Base-by-base conservation (phyloP, 2,888 invertebrate species). In the Morpho helenor region DNA sequence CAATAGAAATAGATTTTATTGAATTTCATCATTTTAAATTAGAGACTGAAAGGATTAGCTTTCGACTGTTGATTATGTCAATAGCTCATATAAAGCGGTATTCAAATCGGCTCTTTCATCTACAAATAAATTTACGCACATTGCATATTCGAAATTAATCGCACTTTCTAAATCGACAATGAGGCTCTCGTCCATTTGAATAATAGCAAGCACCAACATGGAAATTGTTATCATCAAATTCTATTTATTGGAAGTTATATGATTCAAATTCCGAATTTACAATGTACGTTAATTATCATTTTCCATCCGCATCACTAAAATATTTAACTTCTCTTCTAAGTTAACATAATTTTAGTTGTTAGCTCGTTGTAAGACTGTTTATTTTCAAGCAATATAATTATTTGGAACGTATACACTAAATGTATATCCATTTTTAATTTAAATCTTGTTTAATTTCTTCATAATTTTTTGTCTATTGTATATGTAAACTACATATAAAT, bases 61-160 rank as follows among this genome's bases (percentile, higher is more conserved):
- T 88, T 73, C 69, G 69, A 72, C 80, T 84, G 73, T 89, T 90
- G 85, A 87, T 82, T 10, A 70, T 7, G 81, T 88, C 84, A 89
- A 88, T 83, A 84, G 79, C 76, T 75, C 68, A 66, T 69, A 67
- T 68, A 74, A 86, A 85, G 85, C 78, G 76, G 68, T 72, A 61
- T 74, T 60, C 52, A 52, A 62, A 59, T 60, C 61, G 51, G 59
- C 64, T 61, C 67, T 68, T 66, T 67, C 63, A 66, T 66, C 63
- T 56, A 49, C 58, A 54, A 59, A 50, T 55, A 50, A 57, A 63
- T 67, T 62, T 48, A 66, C 65, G 65, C 63, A 51, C 60, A 60
- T 64, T 66, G 63, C 60, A 62, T 7, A 31, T 39, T 57, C 23
- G 16, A 49, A 51, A 52, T 42, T 52, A 51, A 55, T 40, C 50